These are phyloP conservation scores for Capricornis sumatraensis DNA, from an alignment of 2,113 vertebrate genomes.

Conservation along the genomic window DNA sequence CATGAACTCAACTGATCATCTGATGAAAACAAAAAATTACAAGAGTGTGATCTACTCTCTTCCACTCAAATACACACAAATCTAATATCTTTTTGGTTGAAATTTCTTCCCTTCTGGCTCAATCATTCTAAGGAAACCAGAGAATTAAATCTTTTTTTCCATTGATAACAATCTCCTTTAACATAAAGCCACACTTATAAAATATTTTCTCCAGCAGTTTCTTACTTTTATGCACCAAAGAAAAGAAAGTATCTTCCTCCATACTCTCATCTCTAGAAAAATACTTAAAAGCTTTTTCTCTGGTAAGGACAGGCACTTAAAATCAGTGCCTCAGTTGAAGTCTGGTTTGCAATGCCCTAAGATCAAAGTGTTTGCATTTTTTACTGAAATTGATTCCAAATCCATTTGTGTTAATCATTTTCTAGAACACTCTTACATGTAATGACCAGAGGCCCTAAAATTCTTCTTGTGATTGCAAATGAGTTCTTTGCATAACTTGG, in stretches of 20 bases:
- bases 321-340: not conserved
- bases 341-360: not conserved
- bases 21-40: not conserved
- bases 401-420: slow-evolving; percentile 49
- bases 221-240: slow-evolving; percentile 21
- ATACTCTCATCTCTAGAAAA: not conserved
- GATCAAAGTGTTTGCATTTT: slow-evolving; percentile 52
- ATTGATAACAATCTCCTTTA: not conserved
- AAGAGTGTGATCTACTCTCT: not conserved
- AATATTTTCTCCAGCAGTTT: not conserved
- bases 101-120: not conserved
- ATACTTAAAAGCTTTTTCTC: slow-evolving; percentile 26
- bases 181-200: not conserved
- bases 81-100: not conserved
- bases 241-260: not conserved
- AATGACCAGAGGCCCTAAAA: not conserved
- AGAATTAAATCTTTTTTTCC: not conserved
- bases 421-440: not conserved
- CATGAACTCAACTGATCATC: not conserved
- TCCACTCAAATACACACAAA: not conserved
- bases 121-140: not conserved
- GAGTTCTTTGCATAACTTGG: not conserved
- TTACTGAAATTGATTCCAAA: slow-evolving; percentile 40
- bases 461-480: not conserved
- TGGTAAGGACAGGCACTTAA: slow-evolving; percentile 25